phyloP scores from a whole-genome alignment of 2,797 vertebrate species.

The Meda fulgida region DNA sequence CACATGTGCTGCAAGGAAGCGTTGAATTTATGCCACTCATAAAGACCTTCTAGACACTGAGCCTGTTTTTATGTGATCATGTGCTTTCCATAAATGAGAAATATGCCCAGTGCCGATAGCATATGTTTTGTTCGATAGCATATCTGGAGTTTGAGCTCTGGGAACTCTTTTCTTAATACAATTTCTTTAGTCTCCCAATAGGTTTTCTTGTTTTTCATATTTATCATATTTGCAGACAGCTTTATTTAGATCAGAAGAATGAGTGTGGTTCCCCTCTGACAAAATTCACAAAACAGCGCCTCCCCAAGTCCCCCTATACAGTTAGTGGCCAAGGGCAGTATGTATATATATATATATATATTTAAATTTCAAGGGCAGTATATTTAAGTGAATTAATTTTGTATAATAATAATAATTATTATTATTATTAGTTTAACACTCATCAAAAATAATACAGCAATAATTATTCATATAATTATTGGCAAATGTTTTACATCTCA shows the following conservation, averaged over 20 bases:
- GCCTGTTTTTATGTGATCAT: conserved; percentile 6
- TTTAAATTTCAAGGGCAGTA: background rate
- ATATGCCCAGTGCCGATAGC: background rate
- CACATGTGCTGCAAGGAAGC: conserved; percentile 12
- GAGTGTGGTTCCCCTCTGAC: background rate
- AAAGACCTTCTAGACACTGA: background rate
- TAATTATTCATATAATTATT: background rate
- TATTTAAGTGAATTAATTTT: background rate
- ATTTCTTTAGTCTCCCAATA: background rate
- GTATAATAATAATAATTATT: background rate
- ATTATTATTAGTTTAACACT: background rate
- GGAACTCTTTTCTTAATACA: background rate
- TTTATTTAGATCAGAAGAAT: conserved; percentile 27
- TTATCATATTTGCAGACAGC: conserved; percentile 2
- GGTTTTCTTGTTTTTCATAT: conserved; percentile 4
- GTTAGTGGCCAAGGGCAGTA: background rate
- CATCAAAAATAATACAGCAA: background rate
- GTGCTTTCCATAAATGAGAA: conserved; percentile 15
- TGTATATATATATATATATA: no score
- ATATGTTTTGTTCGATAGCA: conserved; percentile 42
- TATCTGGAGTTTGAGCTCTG: conserved; percentile 18
- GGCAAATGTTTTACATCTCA: background rate
- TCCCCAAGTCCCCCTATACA: background rate
- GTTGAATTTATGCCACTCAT: conserved; percentile 35
- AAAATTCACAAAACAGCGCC: background rate